Base-by-base conservation (phyloP, 2,888 invertebrate species). In the Lathronympha strigana region DNA sequence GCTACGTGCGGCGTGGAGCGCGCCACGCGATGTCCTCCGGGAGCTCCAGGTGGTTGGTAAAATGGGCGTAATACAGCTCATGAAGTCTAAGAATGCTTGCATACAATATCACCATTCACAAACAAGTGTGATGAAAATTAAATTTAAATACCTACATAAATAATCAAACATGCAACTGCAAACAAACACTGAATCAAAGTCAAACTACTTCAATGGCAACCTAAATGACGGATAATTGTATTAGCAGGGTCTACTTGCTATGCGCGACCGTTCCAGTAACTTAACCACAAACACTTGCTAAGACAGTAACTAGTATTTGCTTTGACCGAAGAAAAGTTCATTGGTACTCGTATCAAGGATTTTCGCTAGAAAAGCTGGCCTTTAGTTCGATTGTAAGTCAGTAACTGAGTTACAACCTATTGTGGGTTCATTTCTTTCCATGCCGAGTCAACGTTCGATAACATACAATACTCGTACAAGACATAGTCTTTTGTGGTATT, bases 171-270 rank as follows among this genome's bases (percentile, higher is more conserved):
- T 15, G 36, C 36, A 11, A 31, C 33, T 28, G 13, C 28, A 54
- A 28, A 54, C 62, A 63, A 63, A 55, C 55, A 38, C 38, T 17
- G 38, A 43, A 21, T 38, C 49, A 49, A 49, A 50, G 55, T 45
- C 45, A 53, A 51, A 19, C 61, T 36, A 45, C 23, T 62, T 62
- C 25, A 25, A 53, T 23, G 33, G 47, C 13, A 21, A 23, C 50
- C 51, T 6, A 45, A 51, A 49, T 43, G 8, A 53, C 13, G 25
- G 31, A 64, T 40, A 60, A 55, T 64, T 40, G 47, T 36, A 45
- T 58, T 58, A 58, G 58, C 33, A 47, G 33, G 36, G 58, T 49
- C 57, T 36, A 25, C 58, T 58, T 45, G 45, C 47, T 36, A 54
- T 40, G 40, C 54, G 23, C 31, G 33, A 15, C 23, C 43, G 47